Conservation (phyloP, 2,888 invertebrate species). For the Tenodera sinensis region DNA sequence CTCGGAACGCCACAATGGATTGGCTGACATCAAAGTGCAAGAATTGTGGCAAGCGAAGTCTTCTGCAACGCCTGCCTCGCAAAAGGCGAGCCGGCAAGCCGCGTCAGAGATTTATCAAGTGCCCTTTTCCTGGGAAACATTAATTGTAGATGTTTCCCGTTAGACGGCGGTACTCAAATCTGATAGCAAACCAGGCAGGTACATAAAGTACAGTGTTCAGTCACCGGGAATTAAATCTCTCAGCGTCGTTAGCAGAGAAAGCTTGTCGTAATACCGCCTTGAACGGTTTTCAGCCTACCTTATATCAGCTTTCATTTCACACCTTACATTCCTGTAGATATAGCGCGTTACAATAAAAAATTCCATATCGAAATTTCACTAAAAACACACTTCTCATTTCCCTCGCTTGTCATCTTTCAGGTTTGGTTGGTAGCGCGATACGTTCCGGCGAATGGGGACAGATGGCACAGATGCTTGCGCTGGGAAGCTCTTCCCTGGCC, state of each 20-base stretch:
- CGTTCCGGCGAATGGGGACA: too few relatives aligned
- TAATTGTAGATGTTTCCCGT: background rate
- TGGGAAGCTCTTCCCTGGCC: too few relatives aligned
- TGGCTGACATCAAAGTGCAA: background rate
- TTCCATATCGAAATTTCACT: too few relatives aligned
- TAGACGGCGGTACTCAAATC: background rate
- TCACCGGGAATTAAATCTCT: background rate
- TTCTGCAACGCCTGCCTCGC: background rate
- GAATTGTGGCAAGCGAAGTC: background rate
- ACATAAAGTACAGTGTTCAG: background rate
- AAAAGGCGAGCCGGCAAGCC: background rate
- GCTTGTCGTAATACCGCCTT: background rate
- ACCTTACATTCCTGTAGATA: too few relatives aligned
- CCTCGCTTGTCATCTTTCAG: too few relatives aligned
- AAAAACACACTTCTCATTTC: too few relatives aligned
- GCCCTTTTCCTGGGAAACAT: background rate
- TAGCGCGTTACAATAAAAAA: too few relatives aligned
- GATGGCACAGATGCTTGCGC: too few relatives aligned
- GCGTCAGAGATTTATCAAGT: background rate
- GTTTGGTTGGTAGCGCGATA: too few relatives aligned
- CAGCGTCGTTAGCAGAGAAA: background rate
- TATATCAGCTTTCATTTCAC: too few relatives aligned
- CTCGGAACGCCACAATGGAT: background rate
- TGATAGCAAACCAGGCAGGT: background rate
- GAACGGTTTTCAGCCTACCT: background rate